Evolutionary conservation across 2,888 invertebrate genomes (phyloP).

Genomic region (Papilio elwesi): DNA sequence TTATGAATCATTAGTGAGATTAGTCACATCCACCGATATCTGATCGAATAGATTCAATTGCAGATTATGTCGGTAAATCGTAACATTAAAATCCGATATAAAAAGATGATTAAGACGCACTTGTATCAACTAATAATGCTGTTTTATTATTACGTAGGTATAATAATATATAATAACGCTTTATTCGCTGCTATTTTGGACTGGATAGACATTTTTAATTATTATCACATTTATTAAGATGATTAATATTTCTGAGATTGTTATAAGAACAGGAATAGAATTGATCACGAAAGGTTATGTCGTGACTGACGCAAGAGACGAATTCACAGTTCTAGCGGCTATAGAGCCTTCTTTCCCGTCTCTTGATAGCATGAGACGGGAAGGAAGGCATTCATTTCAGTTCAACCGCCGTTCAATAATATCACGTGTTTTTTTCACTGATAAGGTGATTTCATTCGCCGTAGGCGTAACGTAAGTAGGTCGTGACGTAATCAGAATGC

Average conservation of each 20-base stretch:
- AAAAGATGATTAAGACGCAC: background rate
- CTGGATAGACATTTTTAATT: background rate
- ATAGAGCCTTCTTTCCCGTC: no score
- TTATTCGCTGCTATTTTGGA: background rate
- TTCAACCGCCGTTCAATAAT: conserved; percentile 27
- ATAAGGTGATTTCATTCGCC: conserved; percentile 49
- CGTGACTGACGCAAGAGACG: conserved; percentile 1
- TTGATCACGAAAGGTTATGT: conserved; percentile 24
- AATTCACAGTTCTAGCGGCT: background rate
- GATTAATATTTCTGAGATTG: conserved; percentile 4
- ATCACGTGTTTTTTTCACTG: conserved; percentile 39
- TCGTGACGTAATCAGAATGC: conserved; percentile 59
- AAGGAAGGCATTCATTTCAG: conserved; percentile 11
- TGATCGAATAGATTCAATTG: conserved; percentile 31
- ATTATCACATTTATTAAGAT: background rate
- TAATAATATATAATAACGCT: background rate
- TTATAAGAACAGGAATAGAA: conserved; percentile 14
- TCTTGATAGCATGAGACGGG: background rate
- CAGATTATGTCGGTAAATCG: background rate
- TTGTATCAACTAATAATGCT: background rate
- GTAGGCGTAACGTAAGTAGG: conserved; percentile 47
- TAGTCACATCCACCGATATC: conserved; percentile 35
- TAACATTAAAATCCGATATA: background rate
- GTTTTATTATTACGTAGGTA: background rate
- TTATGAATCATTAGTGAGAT: conserved; percentile 40